phyloP scores from a whole-genome alignment of 2,797 vertebrate genomes.

The Alosa sapidissima region DNA sequence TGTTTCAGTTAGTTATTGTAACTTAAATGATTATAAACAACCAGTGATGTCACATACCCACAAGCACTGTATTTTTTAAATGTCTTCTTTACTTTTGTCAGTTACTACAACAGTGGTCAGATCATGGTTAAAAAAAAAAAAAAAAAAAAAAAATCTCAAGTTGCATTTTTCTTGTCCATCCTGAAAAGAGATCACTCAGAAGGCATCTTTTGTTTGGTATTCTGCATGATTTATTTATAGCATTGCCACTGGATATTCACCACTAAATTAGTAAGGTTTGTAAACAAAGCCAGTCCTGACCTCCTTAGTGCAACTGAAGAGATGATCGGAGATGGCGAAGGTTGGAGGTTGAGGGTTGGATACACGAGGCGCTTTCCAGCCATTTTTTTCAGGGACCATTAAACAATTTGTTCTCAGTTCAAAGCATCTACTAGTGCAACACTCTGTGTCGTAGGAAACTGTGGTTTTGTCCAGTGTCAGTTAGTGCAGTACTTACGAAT shows the following conservation, averaged over 20 bases:
- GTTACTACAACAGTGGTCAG: not conserved
- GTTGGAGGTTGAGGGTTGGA: constrained; percentile 38
- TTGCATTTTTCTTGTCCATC: not conserved
- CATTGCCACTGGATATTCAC: constrained; percentile 59
- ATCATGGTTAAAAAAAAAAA: not conserved
- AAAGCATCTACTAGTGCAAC: constrained; percentile 50
- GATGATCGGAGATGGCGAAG: constrained; percentile 45
- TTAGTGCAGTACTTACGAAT: constrained; percentile 49
- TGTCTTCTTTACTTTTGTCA: not conserved
- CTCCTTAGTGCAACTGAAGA: constrained; percentile 63
- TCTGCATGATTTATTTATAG: constrained; percentile 68
- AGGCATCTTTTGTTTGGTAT: constrained; percentile 53
- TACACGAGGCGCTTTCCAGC: constrained; percentile 45
- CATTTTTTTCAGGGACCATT: constrained; percentile 17
- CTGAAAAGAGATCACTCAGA: constrained; percentile 42
- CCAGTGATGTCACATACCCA: not conserved
- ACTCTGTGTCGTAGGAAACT: constrained; percentile 44
- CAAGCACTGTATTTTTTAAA: not conserved
- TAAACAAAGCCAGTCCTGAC: constrained; percentile 62
- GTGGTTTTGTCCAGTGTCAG: constrained; percentile 46
- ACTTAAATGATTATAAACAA: not conserved
- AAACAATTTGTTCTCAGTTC: constrained; percentile 51
- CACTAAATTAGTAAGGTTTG: constrained; percentile 53
- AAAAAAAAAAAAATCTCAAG: not conserved
- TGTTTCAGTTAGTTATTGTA: not conserved